These are phyloP conservation scores for Phrynosoma blainvillii DNA, from an alignment of 2,113 vertebrate species.

Conservation along the genomic window DNA sequence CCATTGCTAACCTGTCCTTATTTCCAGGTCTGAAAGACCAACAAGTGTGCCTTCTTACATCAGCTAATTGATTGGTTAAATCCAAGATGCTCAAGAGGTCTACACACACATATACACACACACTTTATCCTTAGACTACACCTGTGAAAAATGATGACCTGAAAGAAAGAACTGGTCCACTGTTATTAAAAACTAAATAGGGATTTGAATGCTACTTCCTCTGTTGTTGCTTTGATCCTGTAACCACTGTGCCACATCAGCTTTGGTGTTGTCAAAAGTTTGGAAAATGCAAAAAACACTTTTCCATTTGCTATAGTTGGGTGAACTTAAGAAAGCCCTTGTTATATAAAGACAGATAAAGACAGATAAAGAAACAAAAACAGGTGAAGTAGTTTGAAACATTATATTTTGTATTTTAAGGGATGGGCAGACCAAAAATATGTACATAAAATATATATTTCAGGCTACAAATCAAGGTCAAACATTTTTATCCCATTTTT, in stretches of 20 bases:
- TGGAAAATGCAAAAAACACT: constrained; percentile 37
- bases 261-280: neutral
- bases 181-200: neutral
- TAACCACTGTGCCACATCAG: neutral
- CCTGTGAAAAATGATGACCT: neutral
- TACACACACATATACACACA: neutral
- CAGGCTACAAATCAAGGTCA: neutral
- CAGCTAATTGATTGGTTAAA: neutral
- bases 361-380: constrained; percentile 31
- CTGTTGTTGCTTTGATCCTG: neutral
- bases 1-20: no score
- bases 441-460: constrained; percentile 34
- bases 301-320: constrained; percentile 77
- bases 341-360: neutral
- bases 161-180: neutral
- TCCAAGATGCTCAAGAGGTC: neutral
- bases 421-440: neutral
- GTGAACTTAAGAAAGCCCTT: constrained; percentile 70
- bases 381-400: neutral
- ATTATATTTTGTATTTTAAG: no score
- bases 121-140: neutral
- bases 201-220: neutral
- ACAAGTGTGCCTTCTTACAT: neutral
- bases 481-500: neutral
- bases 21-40: neutral